Conservation (phyloP, 2,113 vertebrate species). For the Pagrus major region DNA sequence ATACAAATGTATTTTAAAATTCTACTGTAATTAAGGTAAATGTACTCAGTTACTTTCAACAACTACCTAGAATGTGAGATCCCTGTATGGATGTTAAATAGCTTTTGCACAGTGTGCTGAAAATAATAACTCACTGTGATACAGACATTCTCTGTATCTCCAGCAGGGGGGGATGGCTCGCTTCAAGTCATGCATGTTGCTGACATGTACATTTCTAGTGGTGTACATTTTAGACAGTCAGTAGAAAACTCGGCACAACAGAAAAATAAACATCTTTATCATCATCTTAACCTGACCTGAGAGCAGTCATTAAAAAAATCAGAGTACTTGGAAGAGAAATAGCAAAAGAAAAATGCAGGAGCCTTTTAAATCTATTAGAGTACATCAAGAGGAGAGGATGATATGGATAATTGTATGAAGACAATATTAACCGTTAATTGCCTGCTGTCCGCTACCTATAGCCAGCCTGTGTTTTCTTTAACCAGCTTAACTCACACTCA, state of each 20-base stretch:
- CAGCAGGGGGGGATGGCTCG: slow-evolving; percentile 51
- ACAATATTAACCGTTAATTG: background rate
- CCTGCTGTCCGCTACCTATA: background rate
- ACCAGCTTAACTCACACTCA: background rate
- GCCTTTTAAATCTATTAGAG: slow-evolving; percentile 12
- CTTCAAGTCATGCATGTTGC: background rate
- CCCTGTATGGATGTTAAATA: background rate
- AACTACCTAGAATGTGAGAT: background rate
- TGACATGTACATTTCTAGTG: background rate
- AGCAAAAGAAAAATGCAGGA: background rate
- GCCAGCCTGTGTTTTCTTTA: background rate
- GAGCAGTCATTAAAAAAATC: background rate
- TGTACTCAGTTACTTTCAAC: background rate
- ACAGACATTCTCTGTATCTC: background rate
- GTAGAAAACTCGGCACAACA: background rate
- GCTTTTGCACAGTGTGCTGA: background rate
- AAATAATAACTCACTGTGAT: background rate
- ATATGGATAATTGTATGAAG: slow-evolving; percentile 3
- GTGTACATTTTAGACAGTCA: background rate
- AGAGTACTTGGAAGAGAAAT: background rate
- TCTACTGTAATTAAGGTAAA: background rate
- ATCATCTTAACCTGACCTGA: background rate
- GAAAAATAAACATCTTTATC: background rate
- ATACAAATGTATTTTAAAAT: no score
- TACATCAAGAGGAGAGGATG: background rate